A percentile compares a stretch with the other conserved stretches of the same genome.
These are phyloP conservation scores for Sisor rabdophorus DNA, from an alignment of 2,113 vertebrate species.

Conservation along the genomic window DNA sequence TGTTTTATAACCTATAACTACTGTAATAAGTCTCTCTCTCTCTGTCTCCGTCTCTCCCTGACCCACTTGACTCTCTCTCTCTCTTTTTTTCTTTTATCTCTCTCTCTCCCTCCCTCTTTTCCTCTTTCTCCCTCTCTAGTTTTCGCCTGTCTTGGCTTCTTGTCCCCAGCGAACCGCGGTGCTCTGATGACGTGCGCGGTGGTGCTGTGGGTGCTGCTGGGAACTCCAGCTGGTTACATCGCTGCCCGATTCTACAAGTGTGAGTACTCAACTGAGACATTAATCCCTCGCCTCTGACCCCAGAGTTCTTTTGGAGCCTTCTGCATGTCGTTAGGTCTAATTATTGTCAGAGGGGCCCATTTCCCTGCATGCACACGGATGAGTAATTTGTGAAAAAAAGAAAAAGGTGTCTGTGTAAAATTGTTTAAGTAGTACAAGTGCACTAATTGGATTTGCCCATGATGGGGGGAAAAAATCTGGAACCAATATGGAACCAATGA, in stretches of 20 bases:
- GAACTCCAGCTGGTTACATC: slow-evolving; percentile 89
- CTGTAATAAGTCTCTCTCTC: too few species aligned
- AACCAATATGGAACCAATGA: not conserved
- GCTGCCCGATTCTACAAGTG: slow-evolving; percentile 93
- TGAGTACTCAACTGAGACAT: slow-evolving; percentile 67
- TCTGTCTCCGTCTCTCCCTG: not conserved
- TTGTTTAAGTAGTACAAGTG: not conserved
- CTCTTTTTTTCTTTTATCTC: too few species aligned
- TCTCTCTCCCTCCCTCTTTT: not conserved
- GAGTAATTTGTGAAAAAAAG: not conserved
- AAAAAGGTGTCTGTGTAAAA: not conserved
- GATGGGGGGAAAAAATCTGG: not conserved
- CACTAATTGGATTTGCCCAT: not conserved
- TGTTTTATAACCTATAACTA: not conserved
- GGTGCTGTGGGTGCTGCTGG: slow-evolving; percentile 89
- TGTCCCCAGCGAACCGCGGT: slow-evolving; percentile 85
- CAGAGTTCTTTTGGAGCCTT: slow-evolving; percentile 1
- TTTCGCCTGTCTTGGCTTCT: slow-evolving; percentile 90
- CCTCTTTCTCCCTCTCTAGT: slow-evolving; percentile 50
- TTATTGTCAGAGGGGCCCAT: slow-evolving; percentile 39
- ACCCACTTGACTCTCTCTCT: too few species aligned
- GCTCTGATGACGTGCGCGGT: slow-evolving; percentile 92
- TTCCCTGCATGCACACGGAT: not conserved
- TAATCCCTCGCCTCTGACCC: slow-evolving; percentile 27
- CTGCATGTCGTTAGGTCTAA: slow-evolving; percentile 51